Base-by-base conservation (phyloP, 37 sponge, comb jelly and placozoan genomes). In the Petrosia ficiformis region DNA sequence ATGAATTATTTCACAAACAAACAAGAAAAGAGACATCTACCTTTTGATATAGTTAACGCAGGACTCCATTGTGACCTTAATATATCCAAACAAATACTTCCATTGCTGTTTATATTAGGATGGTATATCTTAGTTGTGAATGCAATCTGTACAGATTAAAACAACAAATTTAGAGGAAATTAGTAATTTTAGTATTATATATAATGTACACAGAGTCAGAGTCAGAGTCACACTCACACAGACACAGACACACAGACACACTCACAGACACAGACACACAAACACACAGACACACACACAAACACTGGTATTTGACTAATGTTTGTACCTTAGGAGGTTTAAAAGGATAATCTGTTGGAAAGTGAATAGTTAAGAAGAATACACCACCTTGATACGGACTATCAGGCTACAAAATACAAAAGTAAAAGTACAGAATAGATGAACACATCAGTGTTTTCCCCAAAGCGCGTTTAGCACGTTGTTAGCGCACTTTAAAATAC, bases 31-130 rank as follows among this genome's bases (percentile, higher is more conserved):
- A 48, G 54, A 10, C 16, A 48, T 48, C 10, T 16, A 84, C 84
- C 84, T 85, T 85, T 85, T 68, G 86, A 85, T 8, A 85, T 79
- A 31, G 86, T 85, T 52, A 85, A 77, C 26, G 86, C 86, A 42
- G 86, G 86, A 52, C 89, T 87, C 98, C 98, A 97, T 71, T 97
- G 94, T 57, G 94, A 91, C 58, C 95, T 74, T 29, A 97, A 71
- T 21, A 97, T 97, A 75, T 97, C 98, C 71, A 97, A 65, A 86
- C 98, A 97, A 38, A 97, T 97, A 72, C 92, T 91, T 24, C 98
- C 98, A 69, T 97, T 97, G 28, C 86, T 86, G 84, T 96, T 96
- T 19, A 96, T 96, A 76, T 96, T 96, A 11, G 94, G 97, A 66
- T 94, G 94, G 72, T 97, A 94, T 59, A 94, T 94, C 68, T 83